Evolutionary conservation across 2,888 invertebrate species (phyloP).

Genomic region (Lampropteryx suffumata): DNA sequence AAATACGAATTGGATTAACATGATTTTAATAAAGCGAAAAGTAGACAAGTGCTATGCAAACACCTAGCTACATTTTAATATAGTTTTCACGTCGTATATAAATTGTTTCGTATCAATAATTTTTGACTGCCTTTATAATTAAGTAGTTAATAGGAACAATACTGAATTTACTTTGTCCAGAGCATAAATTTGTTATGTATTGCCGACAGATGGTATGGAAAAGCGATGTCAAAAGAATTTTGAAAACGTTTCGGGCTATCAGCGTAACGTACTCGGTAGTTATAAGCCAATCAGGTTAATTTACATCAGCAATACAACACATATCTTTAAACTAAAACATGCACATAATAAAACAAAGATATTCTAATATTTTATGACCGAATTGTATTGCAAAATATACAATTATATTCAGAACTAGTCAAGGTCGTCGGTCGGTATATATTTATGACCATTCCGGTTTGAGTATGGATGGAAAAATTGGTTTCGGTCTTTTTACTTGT

Average conservation of each 20-base stretch:
- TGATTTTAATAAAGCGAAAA: not conserved
- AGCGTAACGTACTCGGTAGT: conserved; percentile 29
- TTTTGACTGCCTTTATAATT: too few relatives aligned
- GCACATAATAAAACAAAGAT: conserved; percentile 31
- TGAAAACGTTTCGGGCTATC: conserved; percentile 38
- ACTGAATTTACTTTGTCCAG: conserved; percentile 36
- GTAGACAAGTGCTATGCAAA: not conserved
- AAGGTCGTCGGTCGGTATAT: too few relatives aligned
- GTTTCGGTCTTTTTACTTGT: too few relatives aligned
- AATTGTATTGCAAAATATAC: conserved; percentile 26
- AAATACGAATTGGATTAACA: too few relatives aligned
- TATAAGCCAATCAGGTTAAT: conserved; percentile 67
- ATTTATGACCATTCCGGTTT: too few relatives aligned
- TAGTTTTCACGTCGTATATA: too few relatives aligned
- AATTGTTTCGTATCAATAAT: too few relatives aligned
- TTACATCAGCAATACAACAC: conserved; percentile 69
- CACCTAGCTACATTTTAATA: not conserved
- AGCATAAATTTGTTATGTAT: conserved; percentile 63
- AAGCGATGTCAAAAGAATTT: conserved; percentile 67
- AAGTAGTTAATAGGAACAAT: conserved; percentile 4
- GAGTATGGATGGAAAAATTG: too few relatives aligned
- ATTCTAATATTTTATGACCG: conserved; percentile 27
- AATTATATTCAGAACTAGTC: too few relatives aligned
- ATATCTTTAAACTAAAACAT: conserved; percentile 38
- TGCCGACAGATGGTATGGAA: conserved; percentile 66